A percentile compares a stretch with the other conserved stretches of the same genome.
phyloP scores from a whole-genome alignment of 2,797 vertebrate species.

The Darevskia mixta region DNA sequence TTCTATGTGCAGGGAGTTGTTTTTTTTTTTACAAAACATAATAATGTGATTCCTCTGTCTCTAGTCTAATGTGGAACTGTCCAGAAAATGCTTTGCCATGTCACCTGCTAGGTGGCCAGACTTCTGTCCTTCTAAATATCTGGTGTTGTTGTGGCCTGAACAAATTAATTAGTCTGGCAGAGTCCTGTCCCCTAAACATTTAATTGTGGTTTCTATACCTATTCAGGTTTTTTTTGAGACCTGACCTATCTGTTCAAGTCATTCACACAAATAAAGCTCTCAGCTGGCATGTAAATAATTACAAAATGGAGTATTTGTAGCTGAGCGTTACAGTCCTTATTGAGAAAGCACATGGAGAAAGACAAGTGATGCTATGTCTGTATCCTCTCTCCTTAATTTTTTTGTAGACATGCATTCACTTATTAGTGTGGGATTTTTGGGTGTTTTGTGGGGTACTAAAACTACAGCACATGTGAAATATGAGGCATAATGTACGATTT shows the following conservation, averaged over 20 bases:
- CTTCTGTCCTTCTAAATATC: not conserved
- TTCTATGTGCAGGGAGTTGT: not conserved
- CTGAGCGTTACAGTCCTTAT: not conserved
- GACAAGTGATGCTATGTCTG: not conserved
- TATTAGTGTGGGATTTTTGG: not conserved
- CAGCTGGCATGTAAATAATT: not conserved
- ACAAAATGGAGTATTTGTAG: not conserved
- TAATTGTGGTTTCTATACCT: not conserved
- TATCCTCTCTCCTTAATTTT: not conserved
- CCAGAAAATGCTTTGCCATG: not conserved
- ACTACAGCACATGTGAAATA: constrained; percentile 26
- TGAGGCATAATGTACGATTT: constrained; percentile 33
- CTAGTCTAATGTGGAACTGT: not conserved
- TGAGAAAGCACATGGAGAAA: not conserved
- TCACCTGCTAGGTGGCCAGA: not conserved
- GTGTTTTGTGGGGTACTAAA: not conserved
- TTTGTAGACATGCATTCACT: not conserved
- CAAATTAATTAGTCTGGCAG: not conserved
- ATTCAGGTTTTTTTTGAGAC: not conserved
- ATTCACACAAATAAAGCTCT: not conserved
- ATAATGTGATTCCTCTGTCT: not conserved
- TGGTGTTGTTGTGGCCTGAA: not conserved
- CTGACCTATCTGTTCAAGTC: too few relatives aligned
- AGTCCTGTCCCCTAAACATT: not conserved
- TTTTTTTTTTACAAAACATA: not conserved